Evolutionary conservation across 2,888 invertebrate species (phyloP), one percentile per base, ranked within the genome.

Genomic region (Loripinus fragilis): DNA sequence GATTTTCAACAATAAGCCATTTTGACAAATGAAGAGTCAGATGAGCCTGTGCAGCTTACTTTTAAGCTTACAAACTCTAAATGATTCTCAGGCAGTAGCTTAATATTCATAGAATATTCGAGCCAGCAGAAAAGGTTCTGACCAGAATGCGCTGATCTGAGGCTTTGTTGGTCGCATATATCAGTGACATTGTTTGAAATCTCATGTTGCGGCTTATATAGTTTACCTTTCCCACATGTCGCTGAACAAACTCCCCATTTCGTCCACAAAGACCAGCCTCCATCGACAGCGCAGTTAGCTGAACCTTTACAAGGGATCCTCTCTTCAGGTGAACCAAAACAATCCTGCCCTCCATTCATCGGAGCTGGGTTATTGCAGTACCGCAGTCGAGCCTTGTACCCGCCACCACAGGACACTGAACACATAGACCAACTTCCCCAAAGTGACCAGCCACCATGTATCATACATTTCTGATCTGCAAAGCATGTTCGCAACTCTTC

Each of bases 291-390:
- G 68, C 83, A 84, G 0, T 42, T 20, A 25, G 55, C 20, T 12
- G 50, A 67, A 28, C 45, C 74, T 12, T 77, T 68, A 71, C 83
- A 84, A 20, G 10, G 10, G 33, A 68, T 76, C 5, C 38, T 64
- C 23, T 83, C 80, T 38, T 74, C 69, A 3, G 78, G 60, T 20
- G 67, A 20, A 1, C 85, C 85, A 23, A 33, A 25, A 70, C 85
- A 85, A 2, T 38, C 38, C 42, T 42, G 35, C 2, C 85, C 85
- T 2, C 81, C 79, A 41, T 70, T 76, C 64, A 72, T 60, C 10
- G 85, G 85, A 7, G 28, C 28, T n/a, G 85, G 85, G 70, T 76
- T 67, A 0, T 71, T 80, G 55, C 85, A 85, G 12, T 76, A 70
- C 45, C 85, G 69, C 0, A 70, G 17, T 30, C 80, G 66, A 17